Conservation (phyloP, 1,140 invertebrate genomes). For the Oreohelix idahoensis region DNA sequence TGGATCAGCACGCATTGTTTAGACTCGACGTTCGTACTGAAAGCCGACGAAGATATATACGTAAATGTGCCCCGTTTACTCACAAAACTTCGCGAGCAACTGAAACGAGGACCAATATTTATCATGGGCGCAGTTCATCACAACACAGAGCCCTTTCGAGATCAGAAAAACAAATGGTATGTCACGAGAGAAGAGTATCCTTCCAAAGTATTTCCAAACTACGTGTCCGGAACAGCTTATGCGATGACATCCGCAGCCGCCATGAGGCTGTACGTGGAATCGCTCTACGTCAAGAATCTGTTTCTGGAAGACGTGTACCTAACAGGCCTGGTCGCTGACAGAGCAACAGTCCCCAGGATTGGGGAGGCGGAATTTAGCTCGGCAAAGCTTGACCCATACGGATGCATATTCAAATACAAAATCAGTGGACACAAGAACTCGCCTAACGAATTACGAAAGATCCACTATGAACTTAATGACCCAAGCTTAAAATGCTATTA, state of each 20-base stretch:
- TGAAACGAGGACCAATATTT: constrained; percentile 29
- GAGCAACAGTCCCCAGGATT: constrained; percentile 40
- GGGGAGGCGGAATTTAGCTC: constrained; percentile 43
- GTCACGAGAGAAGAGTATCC: constrained; percentile 65
- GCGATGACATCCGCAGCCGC: constrained; percentile 63
- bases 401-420: constrained; percentile 47
- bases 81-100: constrained; percentile 8
- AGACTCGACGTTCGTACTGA: constrained; percentile 75
- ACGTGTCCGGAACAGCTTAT: constrained; percentile 71
- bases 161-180: constrained; percentile 72
- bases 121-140: constrained; percentile 49
- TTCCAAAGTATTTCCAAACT: constrained; percentile 62
- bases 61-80: constrained; percentile 54
- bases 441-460: constrained; percentile 46
- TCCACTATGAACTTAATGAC: constrained; percentile 46
- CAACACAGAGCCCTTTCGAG: constrained; percentile 50
- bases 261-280: constrained; percentile 59
- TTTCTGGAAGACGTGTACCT: constrained; percentile 73
- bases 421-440: constrained; percentile 53
- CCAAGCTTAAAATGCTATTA: constrained; percentile 26
- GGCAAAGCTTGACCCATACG: constrained; percentile 28
- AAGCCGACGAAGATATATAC: constrained; percentile 73
- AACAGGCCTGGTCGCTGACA: constrained; percentile 62
- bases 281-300: constrained; percentile 53
- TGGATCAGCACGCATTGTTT: constrained; percentile 81